A percentile compares a stretch with the other conserved stretches of the same genome.
Conservation (phyloP, 2,797 vertebrate genomes). For the Rhinogobio ventralis region DNA sequence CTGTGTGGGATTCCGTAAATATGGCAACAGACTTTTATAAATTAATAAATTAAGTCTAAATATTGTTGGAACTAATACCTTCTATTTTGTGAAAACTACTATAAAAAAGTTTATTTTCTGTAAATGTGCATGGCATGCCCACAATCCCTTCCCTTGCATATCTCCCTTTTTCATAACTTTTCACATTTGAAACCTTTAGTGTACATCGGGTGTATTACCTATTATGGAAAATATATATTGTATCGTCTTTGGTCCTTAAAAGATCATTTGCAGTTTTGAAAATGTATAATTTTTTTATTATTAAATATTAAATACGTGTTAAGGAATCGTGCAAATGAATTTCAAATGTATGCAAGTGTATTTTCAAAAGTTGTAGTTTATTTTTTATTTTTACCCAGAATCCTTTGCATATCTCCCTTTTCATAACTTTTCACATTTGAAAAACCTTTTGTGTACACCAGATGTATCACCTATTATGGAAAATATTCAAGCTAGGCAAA, state of each 20-base stretch:
- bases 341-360: neutral
- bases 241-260: too few species aligned
- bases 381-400: conserved; percentile 29
- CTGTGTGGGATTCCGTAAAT: neutral
- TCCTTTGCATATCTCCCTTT: neutral
- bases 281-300: too few species aligned
- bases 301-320: too few species aligned
- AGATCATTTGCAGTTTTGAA: too few species aligned
- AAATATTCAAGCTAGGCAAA: neutral
- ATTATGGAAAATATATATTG: too few species aligned
- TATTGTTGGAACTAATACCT: neutral
- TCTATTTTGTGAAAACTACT: neutral
- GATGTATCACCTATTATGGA: neutral
- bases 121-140: neutral
- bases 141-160: too few species aligned
- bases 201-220: too few species aligned
- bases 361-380: too few species aligned
- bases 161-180: too few species aligned
- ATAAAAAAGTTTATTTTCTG: neutral
- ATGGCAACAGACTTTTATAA: neutral
- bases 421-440: neutral
- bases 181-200: too few species aligned
- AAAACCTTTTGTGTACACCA: neutral
- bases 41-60: neutral
- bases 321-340: neutral